Percentiles rank a stretch among this genome's conserved stretches.
Conservation (phyloP, 1,140 invertebrate species). For the Danaus plexippus region DNA sequence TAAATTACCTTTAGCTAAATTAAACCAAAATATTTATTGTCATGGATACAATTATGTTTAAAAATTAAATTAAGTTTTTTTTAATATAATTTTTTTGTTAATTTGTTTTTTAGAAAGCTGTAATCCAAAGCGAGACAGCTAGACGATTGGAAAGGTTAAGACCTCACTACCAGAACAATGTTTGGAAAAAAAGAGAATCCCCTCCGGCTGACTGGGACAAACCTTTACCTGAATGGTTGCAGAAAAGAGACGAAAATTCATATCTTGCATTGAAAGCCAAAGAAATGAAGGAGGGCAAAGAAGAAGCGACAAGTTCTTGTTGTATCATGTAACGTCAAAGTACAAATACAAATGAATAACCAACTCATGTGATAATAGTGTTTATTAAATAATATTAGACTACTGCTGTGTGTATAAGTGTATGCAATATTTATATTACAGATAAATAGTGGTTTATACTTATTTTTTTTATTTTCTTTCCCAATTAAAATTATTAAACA, state of each 20-base stretch:
- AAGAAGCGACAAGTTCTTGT: constrained; percentile 42
- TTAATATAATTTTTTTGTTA: no score
- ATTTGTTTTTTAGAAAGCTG: constrained; percentile 68
- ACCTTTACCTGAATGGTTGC: constrained; percentile 82
- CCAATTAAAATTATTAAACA: no score
- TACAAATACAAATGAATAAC: no score
- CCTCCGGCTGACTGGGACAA: constrained; percentile 86
- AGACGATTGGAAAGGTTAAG: constrained; percentile 75
- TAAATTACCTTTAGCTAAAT: no score
- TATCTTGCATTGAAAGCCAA: constrained; percentile 77
- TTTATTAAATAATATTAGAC: no score
- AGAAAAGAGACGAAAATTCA: constrained; percentile 76
- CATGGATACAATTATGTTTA: no score
- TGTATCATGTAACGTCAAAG: constrained; percentile 49
- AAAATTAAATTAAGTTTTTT: constrained; percentile 3
- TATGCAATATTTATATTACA: no score
- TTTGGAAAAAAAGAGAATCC: constrained; percentile 82
- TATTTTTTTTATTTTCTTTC: no score
- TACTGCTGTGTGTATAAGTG: no score
- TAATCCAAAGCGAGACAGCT: constrained; percentile 81
- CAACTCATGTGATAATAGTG: no score
- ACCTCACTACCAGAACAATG: constrained; percentile 80
- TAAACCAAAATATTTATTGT: no score
- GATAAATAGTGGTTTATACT: no score
- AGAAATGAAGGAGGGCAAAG: constrained; percentile 73